These are phyloP conservation scores for Eilema caniola DNA, from an alignment of 2,888 invertebrate genomes.

Conservation along the genomic window DNA sequence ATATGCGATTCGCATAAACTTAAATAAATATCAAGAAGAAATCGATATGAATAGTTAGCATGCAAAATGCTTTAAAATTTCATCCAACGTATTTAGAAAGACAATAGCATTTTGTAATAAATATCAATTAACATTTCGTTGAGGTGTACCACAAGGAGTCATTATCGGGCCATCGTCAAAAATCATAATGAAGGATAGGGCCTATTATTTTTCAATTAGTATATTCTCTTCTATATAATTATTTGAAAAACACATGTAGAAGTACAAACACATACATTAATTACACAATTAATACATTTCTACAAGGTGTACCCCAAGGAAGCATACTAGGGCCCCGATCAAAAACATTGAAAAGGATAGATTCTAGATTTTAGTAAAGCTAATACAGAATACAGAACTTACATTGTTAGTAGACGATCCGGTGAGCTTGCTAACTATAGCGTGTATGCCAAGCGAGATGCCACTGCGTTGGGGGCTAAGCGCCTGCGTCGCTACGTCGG, in stretches of 20 bases:
- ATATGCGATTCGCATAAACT: no score
- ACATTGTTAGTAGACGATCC: constrained; percentile 62
- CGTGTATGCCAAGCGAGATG: constrained; percentile 95
- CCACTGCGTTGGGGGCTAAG: constrained; percentile 89
- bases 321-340: neutral
- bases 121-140: neutral
- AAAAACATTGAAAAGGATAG: neutral
- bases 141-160: neutral
- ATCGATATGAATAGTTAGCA: no score
- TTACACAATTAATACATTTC: neutral
- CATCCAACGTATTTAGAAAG: neutral
- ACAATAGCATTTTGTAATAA: neutral
- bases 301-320: constrained; percentile 4
- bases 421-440: constrained; percentile 94
- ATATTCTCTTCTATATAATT: no score
- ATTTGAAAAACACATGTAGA: no score
- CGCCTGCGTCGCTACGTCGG: constrained; percentile 37
- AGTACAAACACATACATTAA: no score
- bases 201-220: no score
- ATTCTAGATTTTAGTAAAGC: no score
- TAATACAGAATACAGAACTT: constrained; percentile 31
- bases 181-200: no score
- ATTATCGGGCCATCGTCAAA: no score
- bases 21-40: no score
- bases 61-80: no score